Conservation (phyloP, 53 echinoderm and acorn worm genomes). For the Crossaster papposus region DNA sequence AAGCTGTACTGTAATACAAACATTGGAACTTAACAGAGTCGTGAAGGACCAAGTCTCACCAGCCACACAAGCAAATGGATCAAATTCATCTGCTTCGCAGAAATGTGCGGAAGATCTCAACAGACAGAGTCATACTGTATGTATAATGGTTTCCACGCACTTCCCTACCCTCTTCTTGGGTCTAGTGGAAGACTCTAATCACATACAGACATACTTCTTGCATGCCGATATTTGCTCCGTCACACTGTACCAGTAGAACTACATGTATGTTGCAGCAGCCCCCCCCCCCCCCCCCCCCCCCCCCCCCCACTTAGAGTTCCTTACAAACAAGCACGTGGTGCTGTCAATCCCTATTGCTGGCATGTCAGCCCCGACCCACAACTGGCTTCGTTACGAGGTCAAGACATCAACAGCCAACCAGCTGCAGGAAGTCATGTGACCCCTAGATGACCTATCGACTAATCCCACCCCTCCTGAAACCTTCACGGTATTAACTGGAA, state of each 20-base stretch:
- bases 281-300: not conserved
- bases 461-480: not conserved
- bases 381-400: conserved; percentile 55
- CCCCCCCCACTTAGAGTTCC: conserved; percentile 2
- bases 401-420: conserved; percentile 49
- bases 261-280: not conserved
- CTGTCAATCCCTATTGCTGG: conserved; percentile 15
- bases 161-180: not conserved
- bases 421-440: conserved; percentile 57
- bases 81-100: not conserved
- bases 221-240: not conserved
- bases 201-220: too few species aligned
- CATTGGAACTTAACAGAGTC: not conserved
- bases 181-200: not conserved
- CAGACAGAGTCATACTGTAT: not conserved
- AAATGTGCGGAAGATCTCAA: not conserved
- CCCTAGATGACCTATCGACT: conserved; percentile 1
- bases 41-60: not conserved
- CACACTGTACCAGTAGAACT: not conserved
- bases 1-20: not conserved
- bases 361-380: conserved; percentile 45
- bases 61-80: not conserved
- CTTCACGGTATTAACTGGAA: not conserved
- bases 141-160: not conserved
- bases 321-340: not conserved